Base-by-base conservation (phyloP, 2,888 invertebrate genomes). In the Phorcus lineatus region DNA sequence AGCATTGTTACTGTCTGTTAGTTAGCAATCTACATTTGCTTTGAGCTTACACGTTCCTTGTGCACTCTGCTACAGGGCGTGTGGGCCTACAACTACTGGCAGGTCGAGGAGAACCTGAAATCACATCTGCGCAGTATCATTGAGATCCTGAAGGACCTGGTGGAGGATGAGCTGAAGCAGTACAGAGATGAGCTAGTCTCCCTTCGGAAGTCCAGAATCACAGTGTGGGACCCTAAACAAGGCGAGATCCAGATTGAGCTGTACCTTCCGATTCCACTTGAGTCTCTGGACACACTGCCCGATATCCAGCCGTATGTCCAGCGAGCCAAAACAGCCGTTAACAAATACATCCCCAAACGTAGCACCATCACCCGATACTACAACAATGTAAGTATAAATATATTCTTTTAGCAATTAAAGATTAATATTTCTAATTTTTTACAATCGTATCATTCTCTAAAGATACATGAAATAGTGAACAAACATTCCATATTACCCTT, bases 201-300 rank as follows among this genome's bases (percentile, higher is more conserved):
- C 54, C 17, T 78, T 19, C 55, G 13, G 17, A 52, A 74, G 36
- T 76, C 70, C n/a, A 52, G 28, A n/a, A 19, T 54, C 76, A 88
- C 86, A n/a, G 85, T 85, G 7, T 92, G 89, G 83, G 90, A 92
- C 80, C 91, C 90, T 17, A 84, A 87, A 24, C 85, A 86, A 53
- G 92, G 92, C 22, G 86, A 88, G 53, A 86, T 91, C 76, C 88
- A 89, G 75, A 87, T 90, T 81, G 87, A 91, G 75, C 77, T 91
- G n/a, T 86, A 86, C 77, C 83, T 91, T 2, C 90, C 91, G 7
- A 74, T 89, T 6, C 85, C 86, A 0, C 80, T 88, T 74, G 82
- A 88, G 31, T 82, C 87, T 17, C 85, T 91, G 36, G 83, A 89
- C 40, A 78, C 83, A 47, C 24, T 88, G 53, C 88, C 90, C 54